Evolutionary conservation across 2,888 invertebrate genomes (phyloP).

Genomic region (Lordiphosa andalusiaca): DNA sequence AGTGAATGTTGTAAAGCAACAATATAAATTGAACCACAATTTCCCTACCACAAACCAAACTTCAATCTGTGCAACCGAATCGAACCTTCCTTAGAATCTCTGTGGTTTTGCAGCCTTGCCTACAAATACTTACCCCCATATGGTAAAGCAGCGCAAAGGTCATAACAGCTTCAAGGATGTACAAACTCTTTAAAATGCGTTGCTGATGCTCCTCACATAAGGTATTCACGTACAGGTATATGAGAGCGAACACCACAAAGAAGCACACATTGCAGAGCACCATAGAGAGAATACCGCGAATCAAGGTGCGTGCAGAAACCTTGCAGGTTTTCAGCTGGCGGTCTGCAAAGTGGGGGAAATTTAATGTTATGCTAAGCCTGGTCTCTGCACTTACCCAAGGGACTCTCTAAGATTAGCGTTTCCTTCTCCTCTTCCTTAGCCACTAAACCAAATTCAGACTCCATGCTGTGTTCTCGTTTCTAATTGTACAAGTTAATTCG

Average conservation of each 20-base stretch:
- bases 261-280: conserved; percentile 40
- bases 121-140: conserved; percentile 33
- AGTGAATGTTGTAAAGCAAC: too few species aligned
- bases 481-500: neutral
- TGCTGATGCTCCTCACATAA: conserved; percentile 6
- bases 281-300: conserved; percentile 13
- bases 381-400: neutral
- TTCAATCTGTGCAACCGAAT: too few species aligned
- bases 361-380: neutral
- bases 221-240: conserved; percentile 15
- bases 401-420: neutral
- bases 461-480: conserved; percentile 4
- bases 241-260: neutral
- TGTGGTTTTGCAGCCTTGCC: too few species aligned
- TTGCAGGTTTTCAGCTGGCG: neutral
- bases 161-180: neutral
- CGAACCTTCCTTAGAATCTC: too few species aligned
- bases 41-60: too few species aligned
- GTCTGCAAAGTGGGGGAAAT: conserved; percentile 19
- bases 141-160: conserved; percentile 14
- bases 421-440: neutral
- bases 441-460: neutral
- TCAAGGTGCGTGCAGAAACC: neutral
- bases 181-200: neutral
- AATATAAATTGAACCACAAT: too few species aligned